Evolutionary conservation across 2,797 vertebrate species (phyloP).

Genomic region (Platyrinchus mystaceus): DNA sequence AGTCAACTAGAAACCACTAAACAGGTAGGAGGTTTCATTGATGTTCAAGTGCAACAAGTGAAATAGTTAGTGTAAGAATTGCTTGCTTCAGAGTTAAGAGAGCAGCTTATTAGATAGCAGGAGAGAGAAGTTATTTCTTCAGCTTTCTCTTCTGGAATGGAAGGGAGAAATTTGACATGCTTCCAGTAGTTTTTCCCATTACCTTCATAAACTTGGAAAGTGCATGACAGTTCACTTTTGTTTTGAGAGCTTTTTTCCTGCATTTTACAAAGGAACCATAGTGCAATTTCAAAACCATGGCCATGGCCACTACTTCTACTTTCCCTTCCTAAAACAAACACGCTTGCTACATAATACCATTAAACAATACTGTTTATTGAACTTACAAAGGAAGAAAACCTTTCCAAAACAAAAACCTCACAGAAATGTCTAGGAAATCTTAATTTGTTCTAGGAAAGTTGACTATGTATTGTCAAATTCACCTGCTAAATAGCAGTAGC

Average conservation of each 20-base stretch:
- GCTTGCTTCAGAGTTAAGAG: constrained; percentile 43
- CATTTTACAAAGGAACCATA: neutral
- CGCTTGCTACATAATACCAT: neutral
- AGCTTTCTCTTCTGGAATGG: neutral
- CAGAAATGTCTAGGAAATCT: neutral
- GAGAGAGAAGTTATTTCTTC: constrained; percentile 32
- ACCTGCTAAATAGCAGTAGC: neutral
- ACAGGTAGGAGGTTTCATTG: constrained; percentile 72
- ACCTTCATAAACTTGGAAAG: neutral
- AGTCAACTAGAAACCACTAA: constrained; percentile 74
- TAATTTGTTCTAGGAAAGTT: neutral
- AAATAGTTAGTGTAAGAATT: constrained; percentile 64
- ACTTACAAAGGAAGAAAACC: neutral
- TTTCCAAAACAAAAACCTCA: neutral
- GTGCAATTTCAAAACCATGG: neutral
- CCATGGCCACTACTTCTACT: neutral
- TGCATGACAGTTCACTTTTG: neutral
- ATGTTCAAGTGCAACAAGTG: constrained; percentile 82
- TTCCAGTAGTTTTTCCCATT: neutral
- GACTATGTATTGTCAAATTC: neutral
- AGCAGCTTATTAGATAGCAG: constrained; percentile 36
- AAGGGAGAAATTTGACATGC: constrained; percentile 20
- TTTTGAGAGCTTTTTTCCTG: neutral
- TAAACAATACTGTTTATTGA: neutral
- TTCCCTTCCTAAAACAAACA: neutral